These are phyloP conservation scores for Nomada ruficornis DNA, from an alignment of 2,888 invertebrate genomes.

Conservation along the genomic window DNA sequence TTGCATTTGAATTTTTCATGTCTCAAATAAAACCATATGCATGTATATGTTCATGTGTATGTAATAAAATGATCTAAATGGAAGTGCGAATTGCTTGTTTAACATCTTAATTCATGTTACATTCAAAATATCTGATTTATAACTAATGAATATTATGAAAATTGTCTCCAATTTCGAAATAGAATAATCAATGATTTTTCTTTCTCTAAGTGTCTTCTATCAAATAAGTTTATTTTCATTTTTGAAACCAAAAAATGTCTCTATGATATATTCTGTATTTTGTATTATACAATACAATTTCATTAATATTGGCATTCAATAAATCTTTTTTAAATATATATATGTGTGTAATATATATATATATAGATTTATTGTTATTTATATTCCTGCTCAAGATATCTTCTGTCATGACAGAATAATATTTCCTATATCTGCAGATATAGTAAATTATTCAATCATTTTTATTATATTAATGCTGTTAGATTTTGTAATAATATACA, in stretches of 20 bases:
- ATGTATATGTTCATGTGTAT: not conserved
- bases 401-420: too few species aligned
- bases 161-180: constrained; percentile 11
- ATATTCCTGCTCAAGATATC: not conserved
- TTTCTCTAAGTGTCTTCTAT: not conserved
- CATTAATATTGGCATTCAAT: constrained; percentile 18
- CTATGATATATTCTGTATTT: constrained; percentile 21
- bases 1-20: constrained; percentile 10
- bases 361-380: not conserved
- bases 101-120: constrained; percentile 16
- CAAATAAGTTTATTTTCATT: constrained; percentile 9
- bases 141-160: constrained; percentile 25
- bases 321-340: constrained; percentile 18
- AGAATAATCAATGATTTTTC: constrained; percentile 11
- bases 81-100: not conserved
- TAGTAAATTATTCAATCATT: not conserved
- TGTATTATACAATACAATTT: constrained; percentile 30
- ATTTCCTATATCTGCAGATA: too few species aligned
- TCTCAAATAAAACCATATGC: not conserved
- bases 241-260: constrained; percentile 4
- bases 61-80: constrained; percentile 1
- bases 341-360: not conserved
- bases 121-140: constrained; percentile 29
- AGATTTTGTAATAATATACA: not conserved
- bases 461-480: not conserved